Base-by-base conservation (phyloP, 2,888 invertebrate species). In the Microplitis deprimator region DNA sequence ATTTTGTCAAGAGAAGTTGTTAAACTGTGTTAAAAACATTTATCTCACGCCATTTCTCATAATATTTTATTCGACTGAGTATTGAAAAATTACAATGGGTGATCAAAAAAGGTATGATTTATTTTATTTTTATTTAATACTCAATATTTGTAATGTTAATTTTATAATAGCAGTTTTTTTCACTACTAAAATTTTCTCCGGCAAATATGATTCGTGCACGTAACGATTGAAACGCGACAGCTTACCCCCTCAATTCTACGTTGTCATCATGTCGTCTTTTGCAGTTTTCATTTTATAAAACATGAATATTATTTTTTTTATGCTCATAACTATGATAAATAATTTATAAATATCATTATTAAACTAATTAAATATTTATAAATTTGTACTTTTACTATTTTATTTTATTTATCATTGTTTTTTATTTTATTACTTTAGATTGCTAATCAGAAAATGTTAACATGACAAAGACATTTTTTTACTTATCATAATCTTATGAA, bases 241-340 rank as follows among this genome's bases (percentile, higher is more conserved):
- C 82, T 29, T 82, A 80, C 81, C 83, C 83, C 85, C 85, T 87
- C 89, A 90, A 90, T 89, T 89, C 86, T 86, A 90, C 90, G 84
- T 88, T 90, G 90, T 90, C 90, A 90, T 90, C 90, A 89, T 90
- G 89, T 89, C 90, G 90, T 87, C 85, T 81, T 29, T 80, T 79
- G 70, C 79, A 82, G 82, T 50, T 50, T 79, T 81, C 85, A 81
- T 85, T 81, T 77, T 16, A 74, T 72, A 72, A 67, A 60, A 68
- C n/a, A 65, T 62, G 29, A 29, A 50, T 39, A 62, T 70, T 39
- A 38, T 10, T 7, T n/a, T n/a, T 39, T 60, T 13, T 1, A 68
- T 29, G 2, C 29, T 29, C 29, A 29, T 29, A 29, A 4, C 3
- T 29, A 29, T 29, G 29, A 29, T 2, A 29, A 29, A 29, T 29